Evolutionary conservation across 2,888 invertebrate genomes (phyloP), one percentile per base, ranked within the genome.

Genomic region (Hydraecia micacea): DNA sequence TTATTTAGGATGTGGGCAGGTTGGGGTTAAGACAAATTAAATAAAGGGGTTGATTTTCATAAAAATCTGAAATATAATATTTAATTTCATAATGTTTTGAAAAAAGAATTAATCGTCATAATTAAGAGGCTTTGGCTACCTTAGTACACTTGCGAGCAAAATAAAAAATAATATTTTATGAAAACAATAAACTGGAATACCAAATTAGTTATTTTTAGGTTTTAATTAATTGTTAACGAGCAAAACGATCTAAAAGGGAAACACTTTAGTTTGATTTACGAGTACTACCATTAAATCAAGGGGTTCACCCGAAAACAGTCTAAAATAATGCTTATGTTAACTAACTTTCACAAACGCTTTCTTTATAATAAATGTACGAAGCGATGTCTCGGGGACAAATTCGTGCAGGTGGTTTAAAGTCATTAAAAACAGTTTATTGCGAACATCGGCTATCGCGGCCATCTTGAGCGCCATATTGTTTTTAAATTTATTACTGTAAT

Each of bases 401-500:
- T 89, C 84, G 87, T 85, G 95, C 96, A 96, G 96, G 95, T 96
- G 96, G 84, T 77, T 82, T 83, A 25, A 73, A 82, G 90, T 92
- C 94, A 94, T 96, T 95, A 95, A 93, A 93, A 91, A 93, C 90
- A 90, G 91, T 94, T 95, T 94, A 94, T 92, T 91, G 90, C 90
- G 87, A 89, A 90, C 93, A 92, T 92, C 89, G 92, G 91, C 90
- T 94, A 95, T 94, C 94, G 92, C 83, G 70, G 91, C 93, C 93
- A 93, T 94, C 93, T 94, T 93, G 81, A 83, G 85, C 92, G 93
- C 94, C 93, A 93, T 95, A 95, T 94, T 95, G 94, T 93, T 94
- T 94, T 95, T 92, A 92, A 93, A 94, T 95, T 95, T 95, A 95
- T 94, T 92, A 93, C 92, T 86, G 92, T 92, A 94, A 95, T 95